A percentile compares a stretch with the other conserved stretches of the same genome.
These are phyloP conservation scores for Melospiza melodia DNA, from an alignment of 2,113 vertebrate genomes.

Conservation along the genomic window DNA sequence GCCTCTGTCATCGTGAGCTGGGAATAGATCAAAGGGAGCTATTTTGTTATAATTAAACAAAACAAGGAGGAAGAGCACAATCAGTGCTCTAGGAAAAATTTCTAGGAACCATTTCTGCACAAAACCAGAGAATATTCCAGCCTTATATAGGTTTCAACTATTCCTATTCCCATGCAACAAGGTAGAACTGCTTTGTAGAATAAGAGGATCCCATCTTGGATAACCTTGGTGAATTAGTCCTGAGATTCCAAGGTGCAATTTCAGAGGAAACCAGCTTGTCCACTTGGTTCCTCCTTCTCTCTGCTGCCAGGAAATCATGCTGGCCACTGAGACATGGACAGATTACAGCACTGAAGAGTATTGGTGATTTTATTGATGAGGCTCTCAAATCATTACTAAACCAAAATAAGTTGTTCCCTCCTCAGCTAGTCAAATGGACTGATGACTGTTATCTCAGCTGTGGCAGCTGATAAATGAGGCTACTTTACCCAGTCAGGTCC, in stretches of 20 bases:
- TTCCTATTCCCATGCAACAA: background rate
- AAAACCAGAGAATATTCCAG: background rate
- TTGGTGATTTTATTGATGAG: constrained; percentile 73
- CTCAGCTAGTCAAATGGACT: constrained; percentile 67
- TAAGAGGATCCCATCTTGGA: background rate
- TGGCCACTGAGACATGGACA: constrained; percentile 22
- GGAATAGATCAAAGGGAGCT: background rate
- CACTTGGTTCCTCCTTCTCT: background rate
- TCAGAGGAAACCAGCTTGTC: background rate
- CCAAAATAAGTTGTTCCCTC: constrained; percentile 68
- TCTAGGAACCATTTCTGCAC: background rate
- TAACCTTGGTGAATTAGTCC: constrained; percentile 8
- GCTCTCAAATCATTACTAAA: constrained; percentile 70
- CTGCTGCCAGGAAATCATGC: background rate
- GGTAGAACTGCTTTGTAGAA: background rate
- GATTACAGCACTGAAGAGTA: constrained; percentile 47
- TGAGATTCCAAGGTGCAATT: background rate
- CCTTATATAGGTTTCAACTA: background rate
- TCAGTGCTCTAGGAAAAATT: background rate
- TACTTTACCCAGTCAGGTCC: constrained; percentile 31
- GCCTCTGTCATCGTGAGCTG: background rate
- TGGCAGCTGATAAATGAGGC: constrained; percentile 71
- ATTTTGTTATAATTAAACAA: background rate
- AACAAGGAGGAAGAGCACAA: background rate
- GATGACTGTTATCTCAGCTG: constrained; percentile 56